phyloP scores from a whole-genome alignment of 2,888 invertebrate species.

The Cataglyphis albicans region DNA sequence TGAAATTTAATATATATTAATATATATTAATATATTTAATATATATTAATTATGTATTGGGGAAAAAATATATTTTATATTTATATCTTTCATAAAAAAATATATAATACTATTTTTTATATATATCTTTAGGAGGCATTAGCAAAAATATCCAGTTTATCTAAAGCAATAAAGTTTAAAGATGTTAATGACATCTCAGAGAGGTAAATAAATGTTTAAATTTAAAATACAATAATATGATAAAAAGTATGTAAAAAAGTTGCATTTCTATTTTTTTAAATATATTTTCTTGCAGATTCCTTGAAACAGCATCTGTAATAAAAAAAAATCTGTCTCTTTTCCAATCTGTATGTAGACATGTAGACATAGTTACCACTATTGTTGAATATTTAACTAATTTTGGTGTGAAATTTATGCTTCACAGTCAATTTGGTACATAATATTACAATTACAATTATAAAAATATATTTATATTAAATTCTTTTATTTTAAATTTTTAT shows the following conservation, averaged over 20 bases:
- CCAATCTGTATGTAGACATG: background rate
- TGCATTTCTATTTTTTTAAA: background rate
- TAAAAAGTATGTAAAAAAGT: background rate
- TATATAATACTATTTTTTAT: background rate
- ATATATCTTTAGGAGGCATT: conserved; percentile 8
- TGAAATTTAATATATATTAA: background rate
- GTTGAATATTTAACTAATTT: background rate
- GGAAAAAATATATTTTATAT: background rate
- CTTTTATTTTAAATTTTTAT: background rate
- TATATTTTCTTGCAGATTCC: conserved; percentile 1
- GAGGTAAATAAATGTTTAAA: conserved; percentile 5
- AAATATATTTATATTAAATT: background rate
- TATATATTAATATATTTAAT: background rate
- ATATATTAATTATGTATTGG: background rate
- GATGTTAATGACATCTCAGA: background rate
- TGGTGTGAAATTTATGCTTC: background rate
- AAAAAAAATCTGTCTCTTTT: conserved; percentile 21
- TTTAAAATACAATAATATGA: background rate
- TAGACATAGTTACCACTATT: background rate
- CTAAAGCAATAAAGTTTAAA: background rate
- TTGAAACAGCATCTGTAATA: background rate
- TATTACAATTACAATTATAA: background rate
- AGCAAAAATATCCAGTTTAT: background rate
- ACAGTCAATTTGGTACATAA: background rate
- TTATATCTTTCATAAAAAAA: background rate